Evolutionary conservation across 2,888 invertebrate genomes (phyloP).

Genomic region (Copidosoma aretas): DNA sequence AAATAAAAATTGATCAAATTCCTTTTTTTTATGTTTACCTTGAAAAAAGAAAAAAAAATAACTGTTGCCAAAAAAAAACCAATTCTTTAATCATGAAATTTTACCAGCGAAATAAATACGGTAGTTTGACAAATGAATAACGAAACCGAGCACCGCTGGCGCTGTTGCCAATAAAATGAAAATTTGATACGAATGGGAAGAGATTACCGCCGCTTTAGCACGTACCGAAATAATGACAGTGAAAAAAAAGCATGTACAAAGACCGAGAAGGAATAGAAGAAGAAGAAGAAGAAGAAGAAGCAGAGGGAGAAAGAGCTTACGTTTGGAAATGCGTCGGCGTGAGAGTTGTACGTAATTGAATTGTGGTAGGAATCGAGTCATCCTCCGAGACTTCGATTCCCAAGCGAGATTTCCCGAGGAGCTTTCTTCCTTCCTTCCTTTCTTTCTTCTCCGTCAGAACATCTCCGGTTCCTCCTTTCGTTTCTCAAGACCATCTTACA

Average conservation of each 20-base stretch:
- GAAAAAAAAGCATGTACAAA: neutral
- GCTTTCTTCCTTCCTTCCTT: constrained; percentile 29
- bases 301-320: constrained; percentile 18
- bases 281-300: neutral
- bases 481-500: neutral
- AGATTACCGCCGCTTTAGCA: constrained; percentile 26
- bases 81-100: no score
- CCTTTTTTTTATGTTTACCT: no score
- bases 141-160: no score
- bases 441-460: constrained; percentile 2
- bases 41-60: no score
- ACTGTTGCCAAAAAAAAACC: no score
- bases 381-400: constrained; percentile 46
- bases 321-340: constrained; percentile 23
- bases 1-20: no score
- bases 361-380: constrained; percentile 48
- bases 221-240: neutral
- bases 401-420: constrained; percentile 42
- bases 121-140: no score
- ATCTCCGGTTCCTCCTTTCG: constrained; percentile 10
- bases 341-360: constrained; percentile 45
- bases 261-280: neutral
- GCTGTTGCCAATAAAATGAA: no score
- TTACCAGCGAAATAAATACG: no score
- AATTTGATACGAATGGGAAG: neutral